These are phyloP conservation scores for Phallusia fumigata DNA, from an alignment of 23 tunicate genomes.

Conservation along the genomic window DNA sequence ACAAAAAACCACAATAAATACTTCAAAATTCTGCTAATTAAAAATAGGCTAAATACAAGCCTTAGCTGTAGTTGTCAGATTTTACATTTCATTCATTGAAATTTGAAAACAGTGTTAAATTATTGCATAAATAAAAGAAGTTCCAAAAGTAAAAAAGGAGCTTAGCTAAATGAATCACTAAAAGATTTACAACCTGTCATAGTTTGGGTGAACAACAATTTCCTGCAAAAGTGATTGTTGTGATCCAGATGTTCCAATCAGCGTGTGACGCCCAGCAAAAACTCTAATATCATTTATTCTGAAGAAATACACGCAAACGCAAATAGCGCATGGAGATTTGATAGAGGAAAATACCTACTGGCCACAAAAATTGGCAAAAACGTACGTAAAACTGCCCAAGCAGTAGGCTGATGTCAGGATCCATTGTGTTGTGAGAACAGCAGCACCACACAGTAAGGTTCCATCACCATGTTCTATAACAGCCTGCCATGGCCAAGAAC, in stretches of 20 bases:
- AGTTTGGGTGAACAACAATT: neutral
- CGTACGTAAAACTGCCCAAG: neutral
- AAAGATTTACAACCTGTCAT: neutral
- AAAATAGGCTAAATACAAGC: too few relatives aligned
- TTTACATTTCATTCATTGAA: too few relatives aligned
- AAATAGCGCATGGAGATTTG: too few relatives aligned
- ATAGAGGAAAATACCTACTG: too few relatives aligned
- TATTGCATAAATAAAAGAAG: too few relatives aligned
- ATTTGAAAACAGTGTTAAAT: too few relatives aligned
- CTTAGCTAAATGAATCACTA: neutral
- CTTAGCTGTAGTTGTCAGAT: too few relatives aligned
- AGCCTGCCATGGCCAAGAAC: constrained; percentile 32
- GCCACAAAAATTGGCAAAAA: too few relatives aligned
- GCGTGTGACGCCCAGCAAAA: neutral
- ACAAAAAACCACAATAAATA: too few relatives aligned
- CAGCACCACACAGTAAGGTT: neutral
- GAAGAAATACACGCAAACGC: too few relatives aligned
- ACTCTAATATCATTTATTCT: neutral
- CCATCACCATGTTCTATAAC: neutral
- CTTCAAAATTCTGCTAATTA: too few relatives aligned
- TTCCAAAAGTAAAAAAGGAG: neutral
- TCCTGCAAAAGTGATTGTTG: neutral
- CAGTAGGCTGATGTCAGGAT: neutral
- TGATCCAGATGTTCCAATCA: neutral
- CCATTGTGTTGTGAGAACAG: neutral